Evolutionary conservation across 30 jellyfish, hydroid and myxozoan genomes (phyloP), one percentile per base, ranked within the genome.

Genomic region (Euphysa ruthae): DNA sequence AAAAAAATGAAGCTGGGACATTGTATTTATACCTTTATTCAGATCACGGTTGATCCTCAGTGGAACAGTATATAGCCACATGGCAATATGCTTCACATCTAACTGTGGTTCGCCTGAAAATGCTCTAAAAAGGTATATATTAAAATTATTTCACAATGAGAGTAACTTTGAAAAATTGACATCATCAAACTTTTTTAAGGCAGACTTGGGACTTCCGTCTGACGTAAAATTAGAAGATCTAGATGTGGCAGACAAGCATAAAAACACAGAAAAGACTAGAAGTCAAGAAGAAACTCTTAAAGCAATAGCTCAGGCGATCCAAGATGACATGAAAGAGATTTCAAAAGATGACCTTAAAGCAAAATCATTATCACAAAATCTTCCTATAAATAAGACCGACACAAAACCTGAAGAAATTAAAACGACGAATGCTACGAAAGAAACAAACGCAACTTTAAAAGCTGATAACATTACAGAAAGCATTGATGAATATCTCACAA

Each of bases 401-500:
- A 46, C 18, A n/a, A 46, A 46, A 46, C 18, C 18, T 46, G 10
- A n/a, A 2, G 60, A n/a, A 29, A 5, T 46, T 3, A 46, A n/a
- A 29, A 29, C 24, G 24, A 24, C 65, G 2, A 24, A 24, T 5
- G 18, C 26, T 22, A 14, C 61, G 61, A 49, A 63, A n/a, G 70
- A 14, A 46, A 56, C 14, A 25, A 65, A 16, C 50, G 74, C 42
- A 14, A 21, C 71, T 0, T 19, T 34, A 0, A 22, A 32, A 16
- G 63, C 23, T 6, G 82, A 66, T 25, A 25, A 46, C 23, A 46
- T 10, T 0, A 24, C 80, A 21, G 80, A 68, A 30, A 68, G 80
- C 55, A 86, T 88, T 12, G 97, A 88, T 43, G 93, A 88, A n/a
- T 88, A 79, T 57, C 55, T 88, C 35, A 72, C 97, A 23, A 88